These are phyloP conservation scores for Cancer borealis DNA, from an alignment of 2,888 invertebrate genomes.

Conservation along the genomic window DNA sequence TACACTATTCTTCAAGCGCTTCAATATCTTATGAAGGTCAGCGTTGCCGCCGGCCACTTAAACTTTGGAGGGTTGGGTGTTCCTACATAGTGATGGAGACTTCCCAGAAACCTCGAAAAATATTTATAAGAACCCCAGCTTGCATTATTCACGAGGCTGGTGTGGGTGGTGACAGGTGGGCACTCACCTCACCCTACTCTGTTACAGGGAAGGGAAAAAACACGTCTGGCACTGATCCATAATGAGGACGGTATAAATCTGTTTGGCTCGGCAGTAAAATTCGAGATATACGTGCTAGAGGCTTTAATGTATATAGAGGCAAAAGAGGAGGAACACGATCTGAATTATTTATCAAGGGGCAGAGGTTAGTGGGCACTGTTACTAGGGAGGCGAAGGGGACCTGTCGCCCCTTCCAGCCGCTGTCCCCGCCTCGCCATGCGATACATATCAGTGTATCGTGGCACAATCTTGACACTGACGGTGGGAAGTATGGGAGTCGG, in stretches of 20 bases:
- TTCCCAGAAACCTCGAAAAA: background rate
- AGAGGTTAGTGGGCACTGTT: constrained; percentile 50
- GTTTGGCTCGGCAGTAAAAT: constrained; percentile 34
- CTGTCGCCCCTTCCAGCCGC: constrained; percentile 14
- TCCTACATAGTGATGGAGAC: background rate
- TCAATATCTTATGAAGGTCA: background rate
- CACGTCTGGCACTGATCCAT: constrained; percentile 39
- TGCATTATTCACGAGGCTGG: constrained; percentile 38
- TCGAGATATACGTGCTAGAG: constrained; percentile 42
- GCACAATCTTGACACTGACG: constrained; percentile 14
- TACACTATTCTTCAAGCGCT: background rate
- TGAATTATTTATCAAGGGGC: constrained; percentile 59
- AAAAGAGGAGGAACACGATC: constrained; percentile 49
- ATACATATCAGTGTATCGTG: constrained; percentile 14
- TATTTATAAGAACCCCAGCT: constrained; percentile 34
- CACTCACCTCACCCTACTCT: constrained; percentile 15
- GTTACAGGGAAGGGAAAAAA: background rate
- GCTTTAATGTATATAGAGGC: constrained; percentile 54
- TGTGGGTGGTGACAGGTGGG: constrained; percentile 50
- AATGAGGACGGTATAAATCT: constrained; percentile 36
- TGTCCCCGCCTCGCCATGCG: background rate
- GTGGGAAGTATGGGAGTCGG: background rate
- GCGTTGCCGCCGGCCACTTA: background rate
- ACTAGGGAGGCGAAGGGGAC: background rate
- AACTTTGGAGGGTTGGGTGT: background rate